phyloP scores from a whole-genome alignment of 2,113 vertebrate species.

The Psilopsiagon aymara region DNA sequence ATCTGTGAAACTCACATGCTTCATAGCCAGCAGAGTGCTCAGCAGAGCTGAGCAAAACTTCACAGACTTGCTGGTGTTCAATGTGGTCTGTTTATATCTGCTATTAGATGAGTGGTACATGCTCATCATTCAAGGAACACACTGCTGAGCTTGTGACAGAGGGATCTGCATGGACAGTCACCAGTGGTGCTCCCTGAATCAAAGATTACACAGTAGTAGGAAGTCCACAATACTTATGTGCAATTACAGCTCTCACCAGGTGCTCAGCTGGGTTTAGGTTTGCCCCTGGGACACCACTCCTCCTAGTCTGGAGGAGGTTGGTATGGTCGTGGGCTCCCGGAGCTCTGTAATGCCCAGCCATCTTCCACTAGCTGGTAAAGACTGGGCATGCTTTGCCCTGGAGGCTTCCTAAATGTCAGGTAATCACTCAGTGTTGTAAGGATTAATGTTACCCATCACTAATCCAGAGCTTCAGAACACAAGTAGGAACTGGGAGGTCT shows the following conservation, averaged over 20 bases:
- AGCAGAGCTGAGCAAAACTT: background rate
- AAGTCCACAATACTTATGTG: background rate
- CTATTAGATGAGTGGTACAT: accelerated
- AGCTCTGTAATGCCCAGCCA: background rate
- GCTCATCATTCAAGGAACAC: background rate
- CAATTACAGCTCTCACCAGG: background rate
- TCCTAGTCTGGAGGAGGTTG: background rate
- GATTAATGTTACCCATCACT: background rate
- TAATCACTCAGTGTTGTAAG: background rate
- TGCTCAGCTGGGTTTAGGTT: background rate
- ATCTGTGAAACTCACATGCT: background rate
- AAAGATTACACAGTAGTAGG: background rate
- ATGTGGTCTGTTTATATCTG: background rate
- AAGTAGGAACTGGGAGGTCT: background rate
- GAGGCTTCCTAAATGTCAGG: background rate
- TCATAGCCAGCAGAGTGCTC: background rate
- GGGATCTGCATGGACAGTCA: accelerated
- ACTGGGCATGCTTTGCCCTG: background rate
- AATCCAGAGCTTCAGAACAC: background rate
- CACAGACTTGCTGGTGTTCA: background rate
- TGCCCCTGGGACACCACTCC: background rate
- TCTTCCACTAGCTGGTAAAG: background rate
- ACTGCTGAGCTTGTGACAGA: background rate
- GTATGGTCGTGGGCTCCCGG: accelerated
- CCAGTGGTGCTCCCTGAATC: accelerated